A percentile compares a stretch with the other conserved stretches of the same genome.
phyloP scores from a whole-genome alignment of 1,140 invertebrate species.

The Acromyrmex echinatior region DNA sequence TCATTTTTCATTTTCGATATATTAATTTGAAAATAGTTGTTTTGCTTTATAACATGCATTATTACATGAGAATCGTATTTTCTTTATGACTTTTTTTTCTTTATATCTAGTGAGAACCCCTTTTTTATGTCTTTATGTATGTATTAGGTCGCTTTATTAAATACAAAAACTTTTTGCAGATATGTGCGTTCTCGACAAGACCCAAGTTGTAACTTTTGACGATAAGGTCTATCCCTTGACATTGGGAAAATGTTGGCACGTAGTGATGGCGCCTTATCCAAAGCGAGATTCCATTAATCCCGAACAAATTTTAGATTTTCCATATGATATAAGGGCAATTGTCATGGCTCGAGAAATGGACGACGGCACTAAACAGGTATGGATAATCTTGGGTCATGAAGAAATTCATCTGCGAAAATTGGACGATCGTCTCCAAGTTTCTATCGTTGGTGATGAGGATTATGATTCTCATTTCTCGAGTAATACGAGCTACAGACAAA shows the following conservation, averaged over 20 bases:
- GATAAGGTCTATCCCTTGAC: slow-evolving; percentile 87
- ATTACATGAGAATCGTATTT: too few species aligned
- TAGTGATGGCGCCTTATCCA: slow-evolving; percentile 87
- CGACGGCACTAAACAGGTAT: slow-evolving; percentile 83
- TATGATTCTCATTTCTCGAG: slow-evolving; percentile 68
- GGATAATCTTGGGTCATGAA: slow-evolving; percentile 80
- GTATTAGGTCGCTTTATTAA: too few species aligned
- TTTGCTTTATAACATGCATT: too few species aligned
- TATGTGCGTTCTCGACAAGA: slow-evolving; percentile 88
- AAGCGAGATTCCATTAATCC: slow-evolving; percentile 72
- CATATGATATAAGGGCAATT: slow-evolving; percentile 70
- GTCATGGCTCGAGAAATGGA: slow-evolving; percentile 83
- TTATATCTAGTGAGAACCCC: too few species aligned
- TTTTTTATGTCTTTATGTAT: too few species aligned
- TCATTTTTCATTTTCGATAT: too few species aligned
- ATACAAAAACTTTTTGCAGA: slow-evolving; percentile 82
- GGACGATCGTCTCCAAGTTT: slow-evolving; percentile 70
- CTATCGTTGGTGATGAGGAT: slow-evolving; percentile 79
- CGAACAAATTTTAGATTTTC: slow-evolving; percentile 82
- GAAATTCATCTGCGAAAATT: slow-evolving; percentile 69
- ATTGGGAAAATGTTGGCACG: slow-evolving; percentile 88
- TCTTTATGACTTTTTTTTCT: too few species aligned
- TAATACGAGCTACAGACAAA: slow-evolving; percentile 63
- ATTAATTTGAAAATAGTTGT: too few species aligned
- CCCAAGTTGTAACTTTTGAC: slow-evolving; percentile 88